Percentiles rank a stretch among this genome's conserved stretches.
Evolutionary conservation across 1,140 invertebrate genomes (phyloP).

Genomic region (Forficula auricularia): DNA sequence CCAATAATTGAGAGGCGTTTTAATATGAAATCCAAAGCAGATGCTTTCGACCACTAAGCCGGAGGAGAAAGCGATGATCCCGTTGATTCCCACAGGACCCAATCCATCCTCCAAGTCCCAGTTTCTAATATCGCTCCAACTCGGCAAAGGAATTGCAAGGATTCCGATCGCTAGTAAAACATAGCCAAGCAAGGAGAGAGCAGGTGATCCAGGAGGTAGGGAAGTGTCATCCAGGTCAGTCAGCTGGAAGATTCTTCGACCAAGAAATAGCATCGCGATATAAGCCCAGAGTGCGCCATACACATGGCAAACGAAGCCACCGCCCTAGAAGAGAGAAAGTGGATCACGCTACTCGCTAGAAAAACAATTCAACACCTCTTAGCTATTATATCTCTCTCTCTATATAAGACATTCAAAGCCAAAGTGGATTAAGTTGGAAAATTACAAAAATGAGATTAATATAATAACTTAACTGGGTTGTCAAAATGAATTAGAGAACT

Average conservation of each 20-base stretch:
- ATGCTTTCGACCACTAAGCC: no score
- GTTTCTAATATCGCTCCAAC: background rate
- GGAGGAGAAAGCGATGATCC: background rate
- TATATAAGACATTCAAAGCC: no score
- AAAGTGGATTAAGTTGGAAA: no score
- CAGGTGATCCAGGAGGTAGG: constrained; percentile 3
- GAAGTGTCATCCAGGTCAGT: constrained; percentile 1
- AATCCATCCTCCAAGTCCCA: background rate
- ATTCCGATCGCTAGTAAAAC: constrained; percentile 1
- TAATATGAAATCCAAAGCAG: no score
- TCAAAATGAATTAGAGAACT: no score
- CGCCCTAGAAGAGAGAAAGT: constrained; percentile 1
- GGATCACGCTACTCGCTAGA: no score
- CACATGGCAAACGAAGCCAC: background rate
- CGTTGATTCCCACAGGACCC: background rate
- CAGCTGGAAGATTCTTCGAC: background rate
- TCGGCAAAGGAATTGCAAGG: background rate
- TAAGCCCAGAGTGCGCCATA: constrained; percentile 1
- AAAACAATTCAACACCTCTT: no score
- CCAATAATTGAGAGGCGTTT: background rate
- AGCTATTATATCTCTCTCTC: no score
- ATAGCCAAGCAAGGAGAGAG: background rate
- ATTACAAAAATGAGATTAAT: no score
- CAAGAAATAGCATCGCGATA: background rate
- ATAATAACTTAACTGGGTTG: no score